These are phyloP conservation scores for Prochilodus magdalenae DNA, from an alignment of 2,113 vertebrate genomes.

Conservation along the genomic window DNA sequence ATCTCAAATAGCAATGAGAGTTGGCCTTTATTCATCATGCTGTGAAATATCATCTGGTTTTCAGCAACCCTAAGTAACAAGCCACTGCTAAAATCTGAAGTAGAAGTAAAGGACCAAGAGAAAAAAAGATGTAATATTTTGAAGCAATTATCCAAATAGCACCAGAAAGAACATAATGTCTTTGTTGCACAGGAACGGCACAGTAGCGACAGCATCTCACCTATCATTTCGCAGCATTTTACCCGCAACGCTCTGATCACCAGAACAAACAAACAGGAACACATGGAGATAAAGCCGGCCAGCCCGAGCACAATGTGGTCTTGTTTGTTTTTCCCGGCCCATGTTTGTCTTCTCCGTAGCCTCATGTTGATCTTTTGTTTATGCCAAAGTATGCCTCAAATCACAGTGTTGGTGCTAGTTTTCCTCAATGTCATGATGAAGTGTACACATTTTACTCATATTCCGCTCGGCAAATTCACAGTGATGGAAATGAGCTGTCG, in stretches of 20 bases:
- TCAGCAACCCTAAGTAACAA: neutral
- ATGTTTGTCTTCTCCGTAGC: slow-evolving; percentile 61
- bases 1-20: neutral
- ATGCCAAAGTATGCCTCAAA: slow-evolving; percentile 42
- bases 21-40: neutral
- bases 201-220: slow-evolving; percentile 44
- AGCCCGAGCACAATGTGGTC: slow-evolving; percentile 56
- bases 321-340: slow-evolving; percentile 65
- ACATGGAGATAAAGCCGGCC: slow-evolving; percentile 57
- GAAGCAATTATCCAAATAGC: slow-evolving; percentile 17
- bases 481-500: neutral
- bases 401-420: slow-evolving; percentile 35
- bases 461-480: neutral
- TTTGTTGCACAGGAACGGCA: slow-evolving; percentile 5
- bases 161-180: slow-evolving; percentile 29
- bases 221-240: slow-evolving; percentile 52
- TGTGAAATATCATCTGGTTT: slow-evolving; percentile 2
- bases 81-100: neutral
- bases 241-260: slow-evolving; percentile 52
- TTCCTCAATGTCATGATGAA: slow-evolving; percentile 30
- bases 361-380: slow-evolving; percentile 68
- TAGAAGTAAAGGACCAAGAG: neutral
- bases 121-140: slow-evolving; percentile 5
- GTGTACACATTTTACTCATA: slow-evolving; percentile 8
- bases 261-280: slow-evolving; percentile 64